A percentile compares a stretch with the other conserved stretches of the same genome.
These are phyloP conservation scores for Anguilla pacifica DNA, from an alignment of 2,797 vertebrate species.

Conservation along the genomic window DNA sequence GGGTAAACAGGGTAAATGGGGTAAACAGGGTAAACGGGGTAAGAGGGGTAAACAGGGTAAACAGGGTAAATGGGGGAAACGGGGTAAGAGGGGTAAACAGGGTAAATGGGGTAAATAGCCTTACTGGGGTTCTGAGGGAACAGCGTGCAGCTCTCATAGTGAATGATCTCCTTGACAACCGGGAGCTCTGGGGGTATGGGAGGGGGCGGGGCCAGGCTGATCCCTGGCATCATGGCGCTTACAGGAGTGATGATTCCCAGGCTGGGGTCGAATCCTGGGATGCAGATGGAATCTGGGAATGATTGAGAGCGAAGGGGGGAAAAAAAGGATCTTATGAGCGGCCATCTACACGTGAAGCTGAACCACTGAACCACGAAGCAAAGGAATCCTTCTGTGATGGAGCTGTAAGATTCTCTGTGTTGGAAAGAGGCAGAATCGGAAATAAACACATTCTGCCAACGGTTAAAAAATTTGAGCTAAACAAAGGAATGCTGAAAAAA, in stretches of 20 bases:
- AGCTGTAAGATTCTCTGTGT: neutral
- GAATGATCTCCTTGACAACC: slow-evolving; percentile 92
- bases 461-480: neutral
- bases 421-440: too few species aligned
- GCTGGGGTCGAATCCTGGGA: slow-evolving; percentile 88
- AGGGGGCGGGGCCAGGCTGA: slow-evolving; percentile 83
- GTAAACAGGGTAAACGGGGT: too few species aligned
- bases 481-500: neutral
- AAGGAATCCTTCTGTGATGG: neutral
- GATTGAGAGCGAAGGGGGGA: neutral
- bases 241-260: slow-evolving; percentile 87
- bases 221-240: slow-evolving; percentile 91
- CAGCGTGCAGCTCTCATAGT: slow-evolving; percentile 92
- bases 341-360: neutral
- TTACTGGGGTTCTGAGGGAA: slow-evolving; percentile 97
- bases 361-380: neutral
- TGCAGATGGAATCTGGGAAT: slow-evolving; percentile 87
- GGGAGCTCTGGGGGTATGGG: slow-evolving; percentile 80
- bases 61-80: neutral
- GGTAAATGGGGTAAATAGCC: slow-evolving; percentile 38
- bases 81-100: too few species aligned
- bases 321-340: neutral
- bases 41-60: neutral
- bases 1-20: slow-evolving; percentile 64
- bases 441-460: neutral